These are phyloP conservation scores for Bombus picipes DNA, from an alignment of 1,140 invertebrate species.

Conservation along the genomic window DNA sequence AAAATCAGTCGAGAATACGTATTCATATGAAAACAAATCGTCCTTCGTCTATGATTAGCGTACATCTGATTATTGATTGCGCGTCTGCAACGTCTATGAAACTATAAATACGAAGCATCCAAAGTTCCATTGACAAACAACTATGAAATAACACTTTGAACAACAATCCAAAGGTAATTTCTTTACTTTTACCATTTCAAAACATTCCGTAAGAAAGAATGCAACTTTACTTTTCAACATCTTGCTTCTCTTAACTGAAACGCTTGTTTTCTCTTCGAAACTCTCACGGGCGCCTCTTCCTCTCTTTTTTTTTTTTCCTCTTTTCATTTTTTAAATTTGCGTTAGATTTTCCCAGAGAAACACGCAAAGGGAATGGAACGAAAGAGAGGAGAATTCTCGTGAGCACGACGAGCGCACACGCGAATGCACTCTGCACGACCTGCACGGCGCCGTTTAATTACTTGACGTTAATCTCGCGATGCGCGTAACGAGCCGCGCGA, in stretches of 20 bases:
- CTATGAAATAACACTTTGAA: background rate
- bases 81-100: too few species aligned
- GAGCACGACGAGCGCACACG: background rate
- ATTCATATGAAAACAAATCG: background rate
- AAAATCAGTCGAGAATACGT: background rate
- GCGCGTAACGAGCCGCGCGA: slow-evolving; percentile 26
- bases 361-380: background rate
- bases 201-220: background rate
- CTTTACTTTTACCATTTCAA: background rate
- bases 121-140: background rate
- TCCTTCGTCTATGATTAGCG: background rate
- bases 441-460: slow-evolving; percentile 34
- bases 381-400: slow-evolving; percentile 3
- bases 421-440: slow-evolving; percentile 10
- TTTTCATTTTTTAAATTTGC: background rate
- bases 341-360: background rate
- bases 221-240: background rate
- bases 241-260: background rate
- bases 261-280: background rate
- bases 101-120: background rate
- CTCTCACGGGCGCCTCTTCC: background rate
- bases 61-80: background rate
- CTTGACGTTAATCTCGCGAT: slow-evolving; percentile 33
- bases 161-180: background rate
- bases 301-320: background rate